Conservation (phyloP, 2,888 invertebrate genomes). For the Orthosia cruda region DNA sequence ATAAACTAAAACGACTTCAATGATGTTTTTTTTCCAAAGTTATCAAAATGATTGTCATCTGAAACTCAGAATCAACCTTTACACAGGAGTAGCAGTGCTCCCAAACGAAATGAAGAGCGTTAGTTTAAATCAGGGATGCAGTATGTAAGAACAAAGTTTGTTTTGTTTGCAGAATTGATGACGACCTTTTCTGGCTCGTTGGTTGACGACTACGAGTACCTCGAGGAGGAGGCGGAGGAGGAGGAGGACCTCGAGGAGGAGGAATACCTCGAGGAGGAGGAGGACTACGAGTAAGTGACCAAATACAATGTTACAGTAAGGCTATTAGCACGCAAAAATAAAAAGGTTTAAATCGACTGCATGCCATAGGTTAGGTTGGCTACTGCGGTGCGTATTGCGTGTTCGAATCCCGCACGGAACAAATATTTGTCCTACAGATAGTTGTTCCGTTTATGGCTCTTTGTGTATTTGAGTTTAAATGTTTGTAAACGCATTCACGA, state of each 20-base stretch:
- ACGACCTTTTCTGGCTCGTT: slow-evolving; percentile 63
- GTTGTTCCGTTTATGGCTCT: too few relatives aligned
- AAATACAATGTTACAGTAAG: not conserved
- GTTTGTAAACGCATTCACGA: too few relatives aligned
- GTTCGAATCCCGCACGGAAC: too few relatives aligned
- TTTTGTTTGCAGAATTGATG: slow-evolving; percentile 75
- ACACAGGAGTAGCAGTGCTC: not conserved
- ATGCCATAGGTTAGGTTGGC: too few relatives aligned
- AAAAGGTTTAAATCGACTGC: too few relatives aligned
- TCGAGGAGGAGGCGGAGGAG: slow-evolving; percentile 31
- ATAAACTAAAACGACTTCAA: too few relatives aligned
- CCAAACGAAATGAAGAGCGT: not conserved
- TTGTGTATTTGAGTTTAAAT: too few relatives aligned
- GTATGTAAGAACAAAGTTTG: slow-evolving; percentile 16
- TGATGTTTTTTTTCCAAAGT: not conserved
- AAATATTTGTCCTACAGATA: too few relatives aligned
- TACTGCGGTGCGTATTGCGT: too few relatives aligned
- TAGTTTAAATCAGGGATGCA: not conserved
- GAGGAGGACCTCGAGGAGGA: too few relatives aligned
- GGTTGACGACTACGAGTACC: slow-evolving; percentile 70
- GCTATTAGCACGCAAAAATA: too few relatives aligned
- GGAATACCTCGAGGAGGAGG: slow-evolving; percentile 63
- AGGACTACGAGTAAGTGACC: slow-evolving; percentile 62
- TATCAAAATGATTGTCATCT: not conserved
- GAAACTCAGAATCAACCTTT: not conserved